These are phyloP conservation scores for Chroicocephalus ridibundus DNA, from an alignment of 2,113 vertebrate genomes.

Conservation along the genomic window DNA sequence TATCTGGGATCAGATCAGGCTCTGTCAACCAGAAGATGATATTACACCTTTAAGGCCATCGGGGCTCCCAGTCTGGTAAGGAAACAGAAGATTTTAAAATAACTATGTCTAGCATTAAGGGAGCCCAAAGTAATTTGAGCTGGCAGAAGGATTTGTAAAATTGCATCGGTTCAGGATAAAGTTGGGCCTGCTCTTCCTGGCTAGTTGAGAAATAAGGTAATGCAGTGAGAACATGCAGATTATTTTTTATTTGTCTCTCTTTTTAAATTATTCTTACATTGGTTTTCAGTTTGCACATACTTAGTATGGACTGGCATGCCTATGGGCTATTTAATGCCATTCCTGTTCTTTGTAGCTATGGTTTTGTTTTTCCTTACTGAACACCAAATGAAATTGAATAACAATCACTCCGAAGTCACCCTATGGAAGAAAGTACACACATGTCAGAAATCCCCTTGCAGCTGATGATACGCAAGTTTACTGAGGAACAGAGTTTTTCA, in stretches of 20 bases:
- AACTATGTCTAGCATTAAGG: not conserved
- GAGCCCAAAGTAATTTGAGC: not conserved
- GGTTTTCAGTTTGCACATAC: not conserved
- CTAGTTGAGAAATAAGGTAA: not conserved
- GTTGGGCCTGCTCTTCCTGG: not conserved
- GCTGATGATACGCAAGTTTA: not conserved
- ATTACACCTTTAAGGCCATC: not conserved
- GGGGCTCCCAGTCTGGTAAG: not conserved
- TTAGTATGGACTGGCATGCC: not conserved
- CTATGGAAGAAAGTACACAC: not conserved
- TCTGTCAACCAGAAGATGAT: constrained; percentile 12
- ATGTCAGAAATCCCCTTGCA: not conserved
- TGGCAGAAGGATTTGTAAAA: not conserved
- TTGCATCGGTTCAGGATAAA: not conserved
- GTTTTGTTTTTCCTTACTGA: not conserved
- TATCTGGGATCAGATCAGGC: constrained; percentile 1
- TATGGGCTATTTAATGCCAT: not conserved
- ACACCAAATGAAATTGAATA: constrained; percentile 21
- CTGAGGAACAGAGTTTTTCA: not conserved
- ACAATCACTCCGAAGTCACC: not conserved
- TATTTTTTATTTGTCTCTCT: not conserved
- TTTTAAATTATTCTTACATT: not conserved
- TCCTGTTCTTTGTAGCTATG: not conserved
- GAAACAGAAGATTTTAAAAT: not conserved
- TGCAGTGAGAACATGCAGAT: not conserved